These are phyloP conservation scores for Diarsia mendica DNA, from an alignment of 2,888 invertebrate genomes.

Conservation along the genomic window DNA sequence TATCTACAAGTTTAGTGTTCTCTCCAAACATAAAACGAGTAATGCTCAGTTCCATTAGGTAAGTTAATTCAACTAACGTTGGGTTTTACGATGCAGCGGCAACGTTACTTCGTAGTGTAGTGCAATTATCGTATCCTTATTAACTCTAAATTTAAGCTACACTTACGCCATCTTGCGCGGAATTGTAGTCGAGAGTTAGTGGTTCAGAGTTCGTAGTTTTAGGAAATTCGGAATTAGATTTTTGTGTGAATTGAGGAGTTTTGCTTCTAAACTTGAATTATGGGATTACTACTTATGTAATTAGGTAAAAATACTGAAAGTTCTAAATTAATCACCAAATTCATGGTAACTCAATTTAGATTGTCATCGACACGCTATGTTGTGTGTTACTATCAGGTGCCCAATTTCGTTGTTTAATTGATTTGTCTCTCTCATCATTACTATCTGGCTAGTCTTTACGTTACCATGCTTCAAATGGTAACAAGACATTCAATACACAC, in stretches of 20 bases:
- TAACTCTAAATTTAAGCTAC: constrained; percentile 60
- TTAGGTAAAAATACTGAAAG: background rate
- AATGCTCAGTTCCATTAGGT: constrained; percentile 68
- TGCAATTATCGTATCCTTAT: constrained; percentile 68
- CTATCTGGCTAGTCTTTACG: background rate
- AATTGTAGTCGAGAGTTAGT: constrained; percentile 41
- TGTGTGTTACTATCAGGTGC: background rate
- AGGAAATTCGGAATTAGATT: constrained; percentile 10
- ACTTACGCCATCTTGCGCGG: constrained; percentile 52
- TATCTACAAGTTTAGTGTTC: constrained; percentile 55
- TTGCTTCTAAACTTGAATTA: background rate
- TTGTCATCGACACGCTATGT: background rate
- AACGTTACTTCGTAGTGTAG: constrained; percentile 57
- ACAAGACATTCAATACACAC: constrained; percentile 12
- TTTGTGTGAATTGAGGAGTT: background rate
- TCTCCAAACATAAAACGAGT: constrained; percentile 61
- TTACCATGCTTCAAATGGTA: background rate
- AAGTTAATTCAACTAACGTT: constrained; percentile 71
- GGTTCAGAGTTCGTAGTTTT: constrained; percentile 21
- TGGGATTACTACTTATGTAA: background rate
- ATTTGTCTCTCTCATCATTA: background rate
- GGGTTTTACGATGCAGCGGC: constrained; percentile 66
- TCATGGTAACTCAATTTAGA: background rate
- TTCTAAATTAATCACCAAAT: background rate
- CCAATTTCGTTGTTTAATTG: background rate